Evolutionary conservation across 1,140 invertebrate genomes (phyloP), one percentile per base, ranked within the genome.

Genomic region (Musca vetustissima): DNA sequence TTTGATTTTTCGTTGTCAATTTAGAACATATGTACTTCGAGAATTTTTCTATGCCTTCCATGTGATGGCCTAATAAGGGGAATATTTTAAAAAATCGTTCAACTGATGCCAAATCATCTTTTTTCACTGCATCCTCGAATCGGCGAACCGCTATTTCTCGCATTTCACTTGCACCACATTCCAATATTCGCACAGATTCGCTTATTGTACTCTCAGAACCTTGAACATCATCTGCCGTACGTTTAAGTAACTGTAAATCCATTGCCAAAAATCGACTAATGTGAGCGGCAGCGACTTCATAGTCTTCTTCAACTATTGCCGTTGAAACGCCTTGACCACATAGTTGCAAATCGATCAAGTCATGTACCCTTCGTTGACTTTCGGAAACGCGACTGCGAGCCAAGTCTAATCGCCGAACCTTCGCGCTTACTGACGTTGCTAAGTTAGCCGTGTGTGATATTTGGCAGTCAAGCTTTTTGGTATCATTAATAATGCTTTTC

Each of bases 21-120:
- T 96, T 94, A 8, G 89, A 86, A 74, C 93, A 93, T 3, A 99
- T 86, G 83, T 97, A 98, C 21, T 88, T 87, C n/a, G 95, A 93
- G 81, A 98, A 98, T 76, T 96, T 91, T 69, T 90, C 89, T 1
- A 99, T 86, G 0, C 98, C 98, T 77, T 95, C 93, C 52, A 93
- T 88, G 71, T 98, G 93, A 84, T 96, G 92, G 50, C 94, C 95
- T 4, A 99, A 85, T 22, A 99, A 85, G 2, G 98, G 98, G 84
- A 99, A 99, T 76, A 99, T 92, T 84, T 99, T 99, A 80, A 99
- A 99, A 83, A 98, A 97, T 71, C 97, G 94, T 89, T 99, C 97
- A 17, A 98, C 92, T 3, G 94, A 94, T 4, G 93, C 93, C 21
- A 93, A 86, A 85, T 99, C 97, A 78, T 95, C 92, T 55, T 89